Percentiles rank a stretch among this genome's conserved stretches.
Conservation (phyloP, 2,888 invertebrate species). For the Thecophora atra region DNA sequence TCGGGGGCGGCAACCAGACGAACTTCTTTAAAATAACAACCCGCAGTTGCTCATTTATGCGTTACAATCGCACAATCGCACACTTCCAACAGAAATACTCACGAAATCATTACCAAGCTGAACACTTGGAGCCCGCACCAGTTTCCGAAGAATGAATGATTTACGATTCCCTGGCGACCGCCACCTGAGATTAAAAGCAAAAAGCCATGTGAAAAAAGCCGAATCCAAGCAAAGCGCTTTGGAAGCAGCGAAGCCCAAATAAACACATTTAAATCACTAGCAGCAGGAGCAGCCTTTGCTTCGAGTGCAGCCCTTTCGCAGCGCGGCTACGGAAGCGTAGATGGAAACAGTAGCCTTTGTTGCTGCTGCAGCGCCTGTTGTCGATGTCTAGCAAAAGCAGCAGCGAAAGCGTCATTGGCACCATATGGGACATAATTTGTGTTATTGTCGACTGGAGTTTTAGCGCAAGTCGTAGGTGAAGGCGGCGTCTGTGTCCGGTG, state of each 20-base stretch:
- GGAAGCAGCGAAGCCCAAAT: conserved; percentile 53
- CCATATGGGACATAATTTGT: conserved; percentile 67
- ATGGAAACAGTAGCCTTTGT: neutral
- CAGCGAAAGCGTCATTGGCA: conserved; percentile 61
- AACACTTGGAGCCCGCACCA: conserved; percentile 12
- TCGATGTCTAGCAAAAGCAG: conserved; percentile 31
- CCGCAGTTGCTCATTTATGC: conserved; percentile 10
- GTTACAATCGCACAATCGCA: conserved; percentile 16
- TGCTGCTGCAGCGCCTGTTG: neutral
- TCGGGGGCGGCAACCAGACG: neutral
- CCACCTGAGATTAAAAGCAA: conserved; percentile 65
- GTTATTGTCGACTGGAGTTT: conserved; percentile 62
- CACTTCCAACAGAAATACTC: neutral
- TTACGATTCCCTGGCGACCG: conserved; percentile 65
- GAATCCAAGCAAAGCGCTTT: conserved; percentile 38
- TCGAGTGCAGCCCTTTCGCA: conserved; percentile 28
- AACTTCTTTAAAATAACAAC: conserved; percentile 13
- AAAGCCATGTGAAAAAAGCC: conserved; percentile 33
- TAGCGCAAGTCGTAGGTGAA: conserved; percentile 31
- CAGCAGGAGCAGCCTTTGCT: conserved; percentile 40
- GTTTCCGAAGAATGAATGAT: conserved; percentile 48
- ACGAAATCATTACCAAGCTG: conserved; percentile 14
- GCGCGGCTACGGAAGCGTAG: neutral
- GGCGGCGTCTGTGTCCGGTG: neutral
- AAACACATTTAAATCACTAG: conserved; percentile 60